Evolutionary conservation across 2,888 invertebrate species (phyloP).

Genomic region (Campoplex capitator): DNA sequence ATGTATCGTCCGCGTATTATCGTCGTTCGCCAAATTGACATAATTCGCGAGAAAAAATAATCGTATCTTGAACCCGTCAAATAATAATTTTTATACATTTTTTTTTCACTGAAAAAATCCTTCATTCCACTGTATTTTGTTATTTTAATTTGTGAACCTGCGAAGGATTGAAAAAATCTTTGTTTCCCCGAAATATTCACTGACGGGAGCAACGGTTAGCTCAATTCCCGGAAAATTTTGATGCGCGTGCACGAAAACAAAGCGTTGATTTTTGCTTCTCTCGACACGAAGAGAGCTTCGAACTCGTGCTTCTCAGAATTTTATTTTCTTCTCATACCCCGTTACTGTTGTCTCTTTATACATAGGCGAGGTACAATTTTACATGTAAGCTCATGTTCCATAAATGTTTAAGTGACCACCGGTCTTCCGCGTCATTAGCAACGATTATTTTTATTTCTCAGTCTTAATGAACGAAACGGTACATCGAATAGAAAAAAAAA

Average conservation of each 20-base stretch:
- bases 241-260: not conserved
- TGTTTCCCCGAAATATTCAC: too few relatives aligned
- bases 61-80: too few relatives aligned
- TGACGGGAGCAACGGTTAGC: too few relatives aligned
- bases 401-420: not conserved
- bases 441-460: not conserved
- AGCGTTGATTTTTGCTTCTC: not conserved
- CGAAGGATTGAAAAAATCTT: too few relatives aligned
- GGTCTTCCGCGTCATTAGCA: constrained; percentile 47
- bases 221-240: too few relatives aligned
- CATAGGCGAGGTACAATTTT: not conserved
- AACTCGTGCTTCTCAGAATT: constrained; percentile 42
- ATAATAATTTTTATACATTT: too few relatives aligned
- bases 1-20: not conserved
- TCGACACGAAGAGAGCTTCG: constrained; percentile 5
- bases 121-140: too few relatives aligned
- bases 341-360: constrained; percentile 33
- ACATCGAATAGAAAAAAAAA: not conserved
- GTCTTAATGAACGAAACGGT: constrained; percentile 31
- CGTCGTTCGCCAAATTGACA: not conserved
- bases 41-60: not conserved
- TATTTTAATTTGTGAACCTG: too few relatives aligned
- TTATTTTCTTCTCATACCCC: constrained; percentile 35
- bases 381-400: not conserved
- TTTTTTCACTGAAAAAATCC: too few relatives aligned